Evolutionary conservation across 2,113 vertebrate species (phyloP), one percentile per base, ranked within the genome.

Genomic region (Misgurnus mizolepis): DNA sequence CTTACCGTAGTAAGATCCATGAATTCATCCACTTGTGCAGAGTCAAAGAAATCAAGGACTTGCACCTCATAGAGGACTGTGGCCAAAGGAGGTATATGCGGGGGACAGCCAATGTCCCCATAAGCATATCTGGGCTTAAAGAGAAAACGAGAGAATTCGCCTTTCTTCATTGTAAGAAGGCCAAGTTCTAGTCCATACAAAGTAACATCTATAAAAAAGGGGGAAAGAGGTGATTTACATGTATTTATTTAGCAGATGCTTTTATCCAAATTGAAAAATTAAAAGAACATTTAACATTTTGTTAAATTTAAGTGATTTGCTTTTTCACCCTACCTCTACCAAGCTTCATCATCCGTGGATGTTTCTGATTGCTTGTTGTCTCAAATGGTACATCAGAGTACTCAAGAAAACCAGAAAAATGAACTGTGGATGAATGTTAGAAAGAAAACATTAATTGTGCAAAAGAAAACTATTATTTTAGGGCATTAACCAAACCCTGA

Each of bases 381-480:
- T 96, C 95, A 83, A 98, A 99, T 39, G 95, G 95, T 17, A 85
- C 81, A 58, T 94, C 91, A 1, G 88, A 88, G 67, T 95, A 90
- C 67, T 97, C 96, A 89, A 98, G 86, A 47, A 94, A 99, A 0
- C 92, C 96, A 0, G 94, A 96, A 83, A 94, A 98, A 84, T 93
- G 92, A 80, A 96, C 98, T 99, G 88, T 9, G 56, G 4, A 71
- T 40, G 5, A 12, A 70, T 22, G 53, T 39, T 18, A 34, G 4
- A 8, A 39, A 34, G 27, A 34, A 34, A 34, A 34, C 27, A 34
- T 2, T 34, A 34, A 34, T 34, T 34, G 27, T 34, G 27, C 27
- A 34, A 34, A 34, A 34, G 27, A 34, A 34, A 34, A 34, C 27
- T 34, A 34, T 34, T 34, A 34, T 34, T 34, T 34, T 34, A 34